Conservation (phyloP, 2,888 invertebrate species). For the Mycalesis mineus region DNA sequence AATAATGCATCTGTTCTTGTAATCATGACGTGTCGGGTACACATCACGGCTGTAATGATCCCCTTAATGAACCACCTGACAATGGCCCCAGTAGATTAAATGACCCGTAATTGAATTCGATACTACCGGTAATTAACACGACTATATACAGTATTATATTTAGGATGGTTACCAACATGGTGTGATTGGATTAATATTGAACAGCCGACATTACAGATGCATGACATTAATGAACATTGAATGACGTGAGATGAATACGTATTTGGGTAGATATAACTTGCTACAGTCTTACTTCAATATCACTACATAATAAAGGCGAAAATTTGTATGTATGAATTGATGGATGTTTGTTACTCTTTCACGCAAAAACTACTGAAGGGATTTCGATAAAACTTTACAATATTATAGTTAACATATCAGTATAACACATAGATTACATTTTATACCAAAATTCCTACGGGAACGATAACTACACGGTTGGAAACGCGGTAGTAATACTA, state of each 20-base stretch:
- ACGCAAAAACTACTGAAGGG: too few species aligned
- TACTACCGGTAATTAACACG: slow-evolving; percentile 17
- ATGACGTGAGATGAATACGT: neutral
- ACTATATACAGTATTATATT: neutral
- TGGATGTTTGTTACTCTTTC: too few species aligned
- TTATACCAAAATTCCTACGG: too few species aligned
- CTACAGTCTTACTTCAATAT: too few species aligned
- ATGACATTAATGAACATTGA: neutral
- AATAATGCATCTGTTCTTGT: neutral
- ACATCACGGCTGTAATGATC: neutral
- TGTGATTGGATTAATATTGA: neutral
- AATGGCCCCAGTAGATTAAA: slow-evolving; percentile 17
- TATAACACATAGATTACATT: too few species aligned
- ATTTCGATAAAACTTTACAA: too few species aligned
- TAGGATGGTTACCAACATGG: neutral
- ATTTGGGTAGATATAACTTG: too few species aligned
- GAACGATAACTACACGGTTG: too few species aligned
- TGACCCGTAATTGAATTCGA: slow-evolving; percentile 20
- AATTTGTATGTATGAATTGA: too few species aligned
- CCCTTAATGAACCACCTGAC: slow-evolving; percentile 19
- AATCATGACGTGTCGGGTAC: neutral
- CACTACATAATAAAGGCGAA: too few species aligned
- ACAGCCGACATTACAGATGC: neutral
- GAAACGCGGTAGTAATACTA: too few species aligned
- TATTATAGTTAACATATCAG: too few species aligned